These are phyloP conservation scores for Drosophila formosana DNA, from an alignment of 2,888 invertebrate species.

Conservation along the genomic window DNA sequence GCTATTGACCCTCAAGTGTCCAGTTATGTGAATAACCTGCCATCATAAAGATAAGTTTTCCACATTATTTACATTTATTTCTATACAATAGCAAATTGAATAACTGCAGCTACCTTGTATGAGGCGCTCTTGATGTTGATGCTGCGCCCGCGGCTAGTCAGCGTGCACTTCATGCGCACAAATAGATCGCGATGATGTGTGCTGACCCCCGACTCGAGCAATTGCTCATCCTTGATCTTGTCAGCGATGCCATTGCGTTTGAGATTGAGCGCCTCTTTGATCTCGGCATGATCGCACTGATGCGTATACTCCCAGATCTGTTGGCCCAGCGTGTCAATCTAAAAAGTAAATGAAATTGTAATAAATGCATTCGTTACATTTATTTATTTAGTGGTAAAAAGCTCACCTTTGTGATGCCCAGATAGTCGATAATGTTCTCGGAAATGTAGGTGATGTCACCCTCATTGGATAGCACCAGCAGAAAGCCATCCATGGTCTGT, in stretches of 20 bases:
- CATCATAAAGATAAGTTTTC: neutral
- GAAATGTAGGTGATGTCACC: conserved; percentile 97
- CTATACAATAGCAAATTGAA: neutral
- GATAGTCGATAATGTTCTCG: conserved; percentile 94
- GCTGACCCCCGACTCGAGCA: conserved; percentile 72
- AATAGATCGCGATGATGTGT: conserved; percentile 85
- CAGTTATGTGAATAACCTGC: conserved; percentile 95
- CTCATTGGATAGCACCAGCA: conserved; percentile 93
- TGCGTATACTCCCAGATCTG: conserved; percentile 97
- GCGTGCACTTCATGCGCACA: conserved; percentile 94
- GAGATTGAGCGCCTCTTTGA: conserved; percentile 88
- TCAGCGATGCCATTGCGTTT: conserved; percentile 80
- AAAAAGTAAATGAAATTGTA: neutral
- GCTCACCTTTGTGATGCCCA: conserved; percentile 95
- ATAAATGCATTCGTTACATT: neutral
- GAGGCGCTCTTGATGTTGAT: conserved; percentile 98
- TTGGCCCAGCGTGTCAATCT: conserved; percentile 98
- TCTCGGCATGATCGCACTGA: conserved; percentile 97
- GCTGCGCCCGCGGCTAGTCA: conserved; percentile 97
- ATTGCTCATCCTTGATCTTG: conserved; percentile 81
- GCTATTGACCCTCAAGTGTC: conserved; percentile 89
- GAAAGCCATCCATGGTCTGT: conserved; percentile 95
- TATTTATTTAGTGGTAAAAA: neutral
- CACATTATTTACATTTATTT: neutral
- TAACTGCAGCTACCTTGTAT: conserved; percentile 89